phyloP scores from a whole-genome alignment of 2,888 invertebrate species.

The Alcis repandata region DNA sequence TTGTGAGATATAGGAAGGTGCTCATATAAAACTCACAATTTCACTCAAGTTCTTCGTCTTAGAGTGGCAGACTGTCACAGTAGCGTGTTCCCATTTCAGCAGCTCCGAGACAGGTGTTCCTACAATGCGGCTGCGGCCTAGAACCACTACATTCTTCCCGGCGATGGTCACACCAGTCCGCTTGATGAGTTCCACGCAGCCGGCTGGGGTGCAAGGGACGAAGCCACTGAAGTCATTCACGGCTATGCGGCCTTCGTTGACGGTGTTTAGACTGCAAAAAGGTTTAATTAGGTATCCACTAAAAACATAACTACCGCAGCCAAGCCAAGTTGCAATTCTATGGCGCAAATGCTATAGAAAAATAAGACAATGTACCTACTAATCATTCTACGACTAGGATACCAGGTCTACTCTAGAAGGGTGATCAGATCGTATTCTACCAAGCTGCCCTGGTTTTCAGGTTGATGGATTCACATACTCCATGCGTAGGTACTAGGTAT shows the following conservation, averaged over 20 bases:
- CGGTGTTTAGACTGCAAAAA: slow-evolving; percentile 91
- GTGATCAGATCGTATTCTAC: too few species aligned
- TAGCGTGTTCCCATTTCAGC: slow-evolving; percentile 98
- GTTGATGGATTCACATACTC: too few species aligned
- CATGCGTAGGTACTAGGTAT: too few species aligned
- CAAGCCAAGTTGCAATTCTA: too few species aligned
- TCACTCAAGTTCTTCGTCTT: slow-evolving; percentile 93
- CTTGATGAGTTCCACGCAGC: slow-evolving; percentile 96
- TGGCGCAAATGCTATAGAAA: too few species aligned
- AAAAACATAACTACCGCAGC: too few species aligned
- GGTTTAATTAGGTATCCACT: too few species aligned
- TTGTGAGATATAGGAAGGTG: background rate
- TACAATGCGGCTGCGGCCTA: slow-evolving; percentile 99
- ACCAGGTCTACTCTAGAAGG: too few species aligned
- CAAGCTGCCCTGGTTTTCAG: too few species aligned
- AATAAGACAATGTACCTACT: too few species aligned
- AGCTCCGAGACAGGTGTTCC: slow-evolving; percentile 98
- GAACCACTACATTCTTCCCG: slow-evolving; percentile 95
- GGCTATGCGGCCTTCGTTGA: slow-evolving; percentile 97
- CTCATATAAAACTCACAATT: slow-evolving; percentile 84
- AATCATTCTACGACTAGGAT: too few species aligned
- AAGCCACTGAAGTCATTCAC: slow-evolving; percentile 96
- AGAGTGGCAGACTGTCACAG: slow-evolving; percentile 99
- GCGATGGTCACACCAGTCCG: slow-evolving; percentile 91
- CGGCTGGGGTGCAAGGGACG: slow-evolving; percentile 98